Conservation (phyloP, 2,113 vertebrate genomes). For the Vulpes lagopus region DNA sequence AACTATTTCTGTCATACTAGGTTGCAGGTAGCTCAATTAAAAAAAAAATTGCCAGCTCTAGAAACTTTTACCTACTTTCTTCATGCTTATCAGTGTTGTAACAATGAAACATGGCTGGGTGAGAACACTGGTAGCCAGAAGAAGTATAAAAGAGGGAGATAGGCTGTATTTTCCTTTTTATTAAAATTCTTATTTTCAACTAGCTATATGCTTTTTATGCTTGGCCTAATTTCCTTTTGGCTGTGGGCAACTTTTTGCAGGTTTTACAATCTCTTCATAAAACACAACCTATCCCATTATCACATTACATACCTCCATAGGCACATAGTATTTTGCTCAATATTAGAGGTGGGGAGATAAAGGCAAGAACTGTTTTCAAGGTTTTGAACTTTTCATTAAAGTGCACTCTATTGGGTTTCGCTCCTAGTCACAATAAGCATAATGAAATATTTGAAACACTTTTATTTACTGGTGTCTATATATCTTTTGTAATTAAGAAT, state of each 20-base stretch:
- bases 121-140: conserved; percentile 74
- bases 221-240: conserved; percentile 79
- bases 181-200: conserved; percentile 82
- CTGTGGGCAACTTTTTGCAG: conserved; percentile 78
- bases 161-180: conserved; percentile 80
- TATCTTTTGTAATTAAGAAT: neutral
- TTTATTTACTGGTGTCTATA: conserved; percentile 38
- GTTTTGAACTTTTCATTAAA: conserved; percentile 75
- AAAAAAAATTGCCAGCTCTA: conserved; percentile 57
- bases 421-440: conserved; percentile 24
- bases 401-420: conserved; percentile 65
- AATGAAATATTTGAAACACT: conserved; percentile 52
- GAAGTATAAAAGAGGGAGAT: conserved; percentile 65
- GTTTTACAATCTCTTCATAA: conserved; percentile 82
- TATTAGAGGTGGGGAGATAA: conserved; percentile 71
- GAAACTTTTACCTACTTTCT: conserved; percentile 41
- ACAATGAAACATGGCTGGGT: conserved; percentile 53
- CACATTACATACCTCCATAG: conserved; percentile 72
- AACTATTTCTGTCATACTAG: neutral
- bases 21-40: neutral
- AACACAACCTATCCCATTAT: conserved; percentile 78
- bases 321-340: conserved; percentile 73
- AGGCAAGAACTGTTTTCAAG: conserved; percentile 68
- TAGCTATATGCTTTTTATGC: conserved; percentile 77
- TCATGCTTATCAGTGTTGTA: conserved; percentile 52